A percentile compares a stretch with the other conserved stretches of the same genome.
These are phyloP conservation scores for Synanthedon formicaeformis DNA, from an alignment of 2,888 invertebrate species.

Conservation along the genomic window DNA sequence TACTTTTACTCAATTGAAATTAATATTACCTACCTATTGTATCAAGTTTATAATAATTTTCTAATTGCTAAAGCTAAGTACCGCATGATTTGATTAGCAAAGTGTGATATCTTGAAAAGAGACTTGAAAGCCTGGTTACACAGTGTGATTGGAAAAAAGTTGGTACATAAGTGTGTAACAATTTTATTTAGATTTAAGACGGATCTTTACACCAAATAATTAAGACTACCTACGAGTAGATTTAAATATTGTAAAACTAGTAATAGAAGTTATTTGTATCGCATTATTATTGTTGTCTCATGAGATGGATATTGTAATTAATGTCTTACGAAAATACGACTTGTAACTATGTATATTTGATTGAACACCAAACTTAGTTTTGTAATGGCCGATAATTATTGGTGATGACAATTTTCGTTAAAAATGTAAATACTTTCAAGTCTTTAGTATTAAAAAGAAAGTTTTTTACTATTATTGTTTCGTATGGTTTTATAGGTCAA, in stretches of 20 bases:
- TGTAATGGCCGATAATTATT: too few relatives aligned
- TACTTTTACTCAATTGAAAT: too few relatives aligned
- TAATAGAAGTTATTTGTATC: constrained; percentile 56
- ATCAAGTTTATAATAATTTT: too few relatives aligned
- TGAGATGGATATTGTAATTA: neutral
- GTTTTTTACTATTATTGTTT: too few relatives aligned
- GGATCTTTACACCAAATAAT: constrained; percentile 69
- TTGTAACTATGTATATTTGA: too few relatives aligned
- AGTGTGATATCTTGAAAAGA: neutral
- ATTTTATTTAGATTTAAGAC: constrained; percentile 47
- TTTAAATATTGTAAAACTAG: constrained; percentile 47
- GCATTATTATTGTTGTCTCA: constrained; percentile 22
- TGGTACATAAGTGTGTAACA: constrained; percentile 15
- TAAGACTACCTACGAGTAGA: constrained; percentile 48
- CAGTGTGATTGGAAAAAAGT: neutral
- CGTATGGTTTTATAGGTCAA: too few relatives aligned
- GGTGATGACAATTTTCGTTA: too few relatives aligned
- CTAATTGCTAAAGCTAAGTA: too few relatives aligned
- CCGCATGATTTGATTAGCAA: neutral
- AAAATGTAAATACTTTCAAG: too few relatives aligned
- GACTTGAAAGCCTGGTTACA: neutral
- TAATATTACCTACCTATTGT: too few relatives aligned
- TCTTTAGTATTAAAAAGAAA: too few relatives aligned
- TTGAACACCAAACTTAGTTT: too few relatives aligned
- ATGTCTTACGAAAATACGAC: neutral